Evolutionary conservation across 1,140 invertebrate genomes (phyloP).

Genomic region (Macrocentrus cingulum): DNA sequence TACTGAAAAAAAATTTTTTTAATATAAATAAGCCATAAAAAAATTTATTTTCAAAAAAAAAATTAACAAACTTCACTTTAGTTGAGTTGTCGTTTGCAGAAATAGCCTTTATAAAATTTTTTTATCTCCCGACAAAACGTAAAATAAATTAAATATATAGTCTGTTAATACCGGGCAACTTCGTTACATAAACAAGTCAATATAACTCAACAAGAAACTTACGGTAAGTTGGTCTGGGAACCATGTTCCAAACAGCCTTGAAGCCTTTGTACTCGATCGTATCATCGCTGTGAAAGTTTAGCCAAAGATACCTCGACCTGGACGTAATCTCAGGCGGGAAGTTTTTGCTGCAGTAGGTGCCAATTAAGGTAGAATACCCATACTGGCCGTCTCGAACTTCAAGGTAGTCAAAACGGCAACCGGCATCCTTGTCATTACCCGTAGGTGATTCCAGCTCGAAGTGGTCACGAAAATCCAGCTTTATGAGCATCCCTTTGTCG

Average conservation of each 20-base stretch:
- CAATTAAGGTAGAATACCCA: slow-evolving; percentile 74
- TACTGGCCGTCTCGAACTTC: slow-evolving; percentile 84
- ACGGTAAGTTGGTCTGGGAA: slow-evolving; percentile 62
- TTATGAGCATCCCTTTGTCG: slow-evolving; percentile 70
- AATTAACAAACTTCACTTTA: too few relatives aligned
- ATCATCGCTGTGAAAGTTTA: slow-evolving; percentile 82
- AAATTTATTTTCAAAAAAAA: too few relatives aligned
- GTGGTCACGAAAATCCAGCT: slow-evolving; percentile 79
- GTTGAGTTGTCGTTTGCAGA: too few relatives aligned
- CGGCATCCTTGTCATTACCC: slow-evolving; percentile 56
- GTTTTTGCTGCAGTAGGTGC: slow-evolving; percentile 72
- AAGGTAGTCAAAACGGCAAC: slow-evolving; percentile 81
- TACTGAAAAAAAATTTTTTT: too few relatives aligned
- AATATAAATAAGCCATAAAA: too few relatives aligned
- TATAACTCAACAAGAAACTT: slow-evolving; percentile 35
- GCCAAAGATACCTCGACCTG: slow-evolving; percentile 76
- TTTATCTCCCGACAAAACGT: too few relatives aligned
- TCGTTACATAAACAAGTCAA: not conserved
- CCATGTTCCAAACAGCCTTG: slow-evolving; percentile 72
- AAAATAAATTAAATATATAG: too few relatives aligned
- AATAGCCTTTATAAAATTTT: too few relatives aligned
- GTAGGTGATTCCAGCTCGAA: slow-evolving; percentile 72
- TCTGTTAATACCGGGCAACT: too few relatives aligned
- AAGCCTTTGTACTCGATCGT: slow-evolving; percentile 84
- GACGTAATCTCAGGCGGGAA: slow-evolving; percentile 80